phyloP scores from a whole-genome alignment of 2,888 invertebrate species.

The Synergus itoensis region DNA sequence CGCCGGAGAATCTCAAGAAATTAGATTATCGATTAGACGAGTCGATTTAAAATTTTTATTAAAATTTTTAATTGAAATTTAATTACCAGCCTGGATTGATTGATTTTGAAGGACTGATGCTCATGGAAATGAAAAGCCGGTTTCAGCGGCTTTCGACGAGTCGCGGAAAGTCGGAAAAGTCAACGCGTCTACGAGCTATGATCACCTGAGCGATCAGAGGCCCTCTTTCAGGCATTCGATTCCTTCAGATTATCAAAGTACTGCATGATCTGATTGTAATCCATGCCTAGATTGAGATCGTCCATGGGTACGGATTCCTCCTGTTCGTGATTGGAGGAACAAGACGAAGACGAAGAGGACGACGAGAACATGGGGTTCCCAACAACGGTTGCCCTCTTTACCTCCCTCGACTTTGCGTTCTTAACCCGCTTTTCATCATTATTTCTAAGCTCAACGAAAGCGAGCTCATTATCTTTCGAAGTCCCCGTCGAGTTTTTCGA shows the following conservation, averaged over 20 bases:
- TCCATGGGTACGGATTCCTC: slow-evolving; percentile 86
- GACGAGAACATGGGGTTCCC: slow-evolving; percentile 93
- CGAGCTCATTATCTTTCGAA: slow-evolving; percentile 56
- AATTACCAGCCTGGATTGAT: not conserved
- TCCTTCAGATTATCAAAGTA: slow-evolving; percentile 99
- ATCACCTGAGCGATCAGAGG: slow-evolving; percentile 42
- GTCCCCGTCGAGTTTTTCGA: slow-evolving; percentile 62
- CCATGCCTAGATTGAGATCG: slow-evolving; percentile 91
- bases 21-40: not conserved
- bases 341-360: slow-evolving; percentile 74
- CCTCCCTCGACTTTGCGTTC: slow-evolving; percentile 79
- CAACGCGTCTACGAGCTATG: slow-evolving; percentile 43
- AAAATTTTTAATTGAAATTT: not conserved
- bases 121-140: slow-evolving; percentile 34
- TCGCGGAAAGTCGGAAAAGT: slow-evolving; percentile 42
- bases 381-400: slow-evolving; percentile 91
- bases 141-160: slow-evolving; percentile 42
- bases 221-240: slow-evolving; percentile 87
- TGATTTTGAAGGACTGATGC: not conserved
- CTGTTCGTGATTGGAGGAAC: slow-evolving; percentile 72
- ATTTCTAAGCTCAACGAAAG: slow-evolving; percentile 71
- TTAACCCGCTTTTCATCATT: slow-evolving; percentile 67
- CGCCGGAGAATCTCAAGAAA: not conserved
- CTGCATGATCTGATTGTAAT: slow-evolving; percentile 98
- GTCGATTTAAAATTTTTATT: not conserved